Evolutionary conservation across 2,797 vertebrate species (phyloP).

Genomic region (Sciurus vulgaris): DNA sequence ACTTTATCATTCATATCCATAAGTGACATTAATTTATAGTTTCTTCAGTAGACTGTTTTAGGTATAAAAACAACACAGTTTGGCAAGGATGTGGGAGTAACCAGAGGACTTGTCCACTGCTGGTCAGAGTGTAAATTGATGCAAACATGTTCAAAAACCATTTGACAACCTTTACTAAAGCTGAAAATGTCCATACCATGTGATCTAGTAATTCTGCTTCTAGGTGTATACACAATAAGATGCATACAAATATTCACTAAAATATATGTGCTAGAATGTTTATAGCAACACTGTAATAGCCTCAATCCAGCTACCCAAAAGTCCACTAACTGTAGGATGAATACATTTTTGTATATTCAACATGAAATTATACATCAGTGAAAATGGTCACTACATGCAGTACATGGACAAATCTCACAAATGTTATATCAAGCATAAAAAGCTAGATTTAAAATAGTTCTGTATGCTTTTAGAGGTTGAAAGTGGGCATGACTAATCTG

Average conservation of each 20-base stretch:
- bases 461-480: neutral
- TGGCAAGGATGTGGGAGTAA: neutral
- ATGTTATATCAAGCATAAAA: neutral
- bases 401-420: constrained; percentile 10
- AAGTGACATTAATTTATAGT: neutral
- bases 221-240: neutral
- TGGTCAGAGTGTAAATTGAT: constrained; percentile 39
- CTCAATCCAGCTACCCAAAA: constrained; percentile 22
- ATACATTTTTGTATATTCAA: constrained; percentile 26
- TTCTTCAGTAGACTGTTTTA: constrained; percentile 41
- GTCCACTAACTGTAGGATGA: neutral
- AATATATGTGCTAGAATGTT: constrained; percentile 38
- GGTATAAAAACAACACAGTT: constrained; percentile 5
- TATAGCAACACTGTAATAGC: constrained; percentile 3
- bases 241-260: neutral
- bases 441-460: neutral
- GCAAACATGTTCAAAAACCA: constrained; percentile 6
- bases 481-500: neutral
- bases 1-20: constrained; percentile 31
- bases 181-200: constrained; percentile 34
- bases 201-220: constrained; percentile 27
- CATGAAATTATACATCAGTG: neutral
- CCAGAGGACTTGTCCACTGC: neutral
- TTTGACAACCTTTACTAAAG: constrained; percentile 42
- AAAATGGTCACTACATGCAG: neutral